Evolutionary conservation across 2,113 vertebrate genomes (phyloP).

Genomic region (Oophaga pumilio): DNA sequence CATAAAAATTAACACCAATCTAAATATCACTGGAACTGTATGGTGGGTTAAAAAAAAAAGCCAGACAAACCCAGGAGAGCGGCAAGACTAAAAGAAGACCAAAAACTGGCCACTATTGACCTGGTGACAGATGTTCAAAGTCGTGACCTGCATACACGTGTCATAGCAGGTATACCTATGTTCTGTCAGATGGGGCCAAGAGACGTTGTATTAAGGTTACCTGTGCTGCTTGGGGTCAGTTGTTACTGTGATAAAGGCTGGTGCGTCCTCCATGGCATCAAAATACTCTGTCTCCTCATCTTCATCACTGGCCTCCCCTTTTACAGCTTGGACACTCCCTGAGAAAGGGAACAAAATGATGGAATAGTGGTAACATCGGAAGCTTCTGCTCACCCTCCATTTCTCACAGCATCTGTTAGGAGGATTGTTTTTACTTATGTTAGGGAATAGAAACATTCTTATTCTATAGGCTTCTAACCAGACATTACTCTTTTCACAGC

Average conservation of each 20-base stretch:
- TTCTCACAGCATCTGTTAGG: neutral
- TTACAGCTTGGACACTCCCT: conserved; percentile 78
- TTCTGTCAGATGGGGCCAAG: neutral
- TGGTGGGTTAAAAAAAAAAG: too few relatives aligned
- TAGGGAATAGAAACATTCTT: too few relatives aligned
- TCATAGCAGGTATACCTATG: neutral
- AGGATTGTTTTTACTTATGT: neutral
- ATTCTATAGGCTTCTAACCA: too few relatives aligned
- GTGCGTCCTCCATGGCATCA: conserved; percentile 99
- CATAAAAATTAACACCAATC: too few relatives aligned
- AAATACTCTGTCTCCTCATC: conserved; percentile 98
- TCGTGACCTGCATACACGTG: neutral
- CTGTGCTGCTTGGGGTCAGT: conserved; percentile 88
- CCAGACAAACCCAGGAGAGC: too few relatives aligned
- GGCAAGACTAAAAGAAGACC: too few relatives aligned
- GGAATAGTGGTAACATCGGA: neutral
- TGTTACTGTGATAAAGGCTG: conserved; percentile 95
- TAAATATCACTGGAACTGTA: too few relatives aligned
- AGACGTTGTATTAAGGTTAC: conserved; percentile 63
- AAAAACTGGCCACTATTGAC: too few relatives aligned
- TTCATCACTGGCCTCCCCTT: conserved; percentile 96
- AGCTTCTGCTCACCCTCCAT: neutral
- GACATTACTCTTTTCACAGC: neutral
- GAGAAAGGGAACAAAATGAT: conserved; percentile 12
- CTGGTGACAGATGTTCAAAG: too few relatives aligned